Conservation (phyloP, 2,113 vertebrate genomes). For the Cyanoderma ruficeps region DNA sequence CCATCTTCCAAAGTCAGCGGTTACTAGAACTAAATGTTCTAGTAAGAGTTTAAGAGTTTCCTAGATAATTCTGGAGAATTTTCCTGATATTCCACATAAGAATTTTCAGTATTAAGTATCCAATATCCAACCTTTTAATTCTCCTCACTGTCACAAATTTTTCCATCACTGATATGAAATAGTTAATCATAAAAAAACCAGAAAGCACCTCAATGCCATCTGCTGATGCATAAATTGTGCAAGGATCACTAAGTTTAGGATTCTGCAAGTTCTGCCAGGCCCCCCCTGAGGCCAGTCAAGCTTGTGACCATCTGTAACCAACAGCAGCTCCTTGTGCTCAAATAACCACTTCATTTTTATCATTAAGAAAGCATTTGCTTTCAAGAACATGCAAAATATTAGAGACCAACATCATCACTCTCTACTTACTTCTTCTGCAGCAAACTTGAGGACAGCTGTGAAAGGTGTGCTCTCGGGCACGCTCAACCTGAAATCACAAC, state of each 20-base stretch:
- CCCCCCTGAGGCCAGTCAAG: background rate
- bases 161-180: rapidly evolving
- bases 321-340: rapidly evolving
- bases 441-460: constrained; percentile 96
- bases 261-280: background rate
- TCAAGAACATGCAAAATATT: background rate
- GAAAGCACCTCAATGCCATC: background rate
- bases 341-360: background rate
- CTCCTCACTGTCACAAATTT: background rate
- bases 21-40: background rate
- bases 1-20: background rate
- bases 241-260: background rate
- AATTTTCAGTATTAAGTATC: background rate
- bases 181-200: background rate
- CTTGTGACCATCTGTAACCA: background rate
- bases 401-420: rapidly evolving
- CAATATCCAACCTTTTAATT: background rate
- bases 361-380: background rate
- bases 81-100: background rate
- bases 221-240: background rate
- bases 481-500: constrained; percentile 81
- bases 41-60: background rate
- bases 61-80: background rate
- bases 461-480: constrained; percentile 95
- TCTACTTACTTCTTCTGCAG: constrained; percentile 91